Base-by-base conservation (phyloP, 2,888 invertebrate genomes). In the Hybos culiciformis region DNA sequence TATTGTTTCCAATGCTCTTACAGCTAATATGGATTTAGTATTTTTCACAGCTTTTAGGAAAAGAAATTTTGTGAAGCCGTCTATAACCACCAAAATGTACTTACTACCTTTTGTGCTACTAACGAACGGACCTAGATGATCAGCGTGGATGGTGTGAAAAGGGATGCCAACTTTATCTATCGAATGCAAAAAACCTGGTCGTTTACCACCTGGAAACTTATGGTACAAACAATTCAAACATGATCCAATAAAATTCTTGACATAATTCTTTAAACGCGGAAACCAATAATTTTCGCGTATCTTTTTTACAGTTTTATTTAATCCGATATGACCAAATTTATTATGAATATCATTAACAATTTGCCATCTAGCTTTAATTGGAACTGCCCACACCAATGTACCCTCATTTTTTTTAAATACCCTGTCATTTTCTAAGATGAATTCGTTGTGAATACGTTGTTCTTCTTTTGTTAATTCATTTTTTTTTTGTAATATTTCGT, bases 131-230 rank as follows among this genome's bases (percentile, higher is more conserved):
- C 29, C 29, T 12, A 29, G n/a, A 7, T 29, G 29, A 29, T 29
- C 29, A 4, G 14, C 3, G 29, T 29, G 29, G 12, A n/a, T n/a
- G 4, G 14, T n/a, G 29, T 12, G 12, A 6, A 29, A 62, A 0
- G 65, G 66, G 8, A 54, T 50, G 1, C 52, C 44, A 8, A 56
- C 50, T 43, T 67, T 66, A 12, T 56, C 54, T 18, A 67, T 67
- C 0, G 63, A 59, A 41, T 65, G 55, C n/a, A 67, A 46, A 17
- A 50, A 49, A 9, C 64, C 64, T 44, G 56, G 51, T 43, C n/a
- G 23, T 52, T 32, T 50, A 12, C 54, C 55, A 15, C 49, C 37
- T 12, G 43, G 40, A 4, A 50, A 45, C 48, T 66, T 65, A 18
- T 55, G 51, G 34, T 59, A 60, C 5, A 63, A 42, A 45, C 66